Conservation (phyloP, 92 coral and sea anemone species). For the Micromussa lordhowensis region DNA sequence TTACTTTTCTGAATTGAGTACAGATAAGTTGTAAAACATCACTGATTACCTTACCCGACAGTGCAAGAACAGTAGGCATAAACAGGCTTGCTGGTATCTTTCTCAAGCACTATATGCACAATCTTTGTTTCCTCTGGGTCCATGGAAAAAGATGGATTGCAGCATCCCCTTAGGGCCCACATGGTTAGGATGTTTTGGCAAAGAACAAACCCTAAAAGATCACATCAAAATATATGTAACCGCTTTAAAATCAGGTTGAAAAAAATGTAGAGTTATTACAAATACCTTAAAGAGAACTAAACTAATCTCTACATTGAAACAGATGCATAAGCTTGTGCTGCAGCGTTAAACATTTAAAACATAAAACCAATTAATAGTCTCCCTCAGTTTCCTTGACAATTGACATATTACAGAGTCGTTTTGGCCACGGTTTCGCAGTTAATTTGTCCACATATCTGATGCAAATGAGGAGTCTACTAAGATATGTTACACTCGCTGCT, state of each 20-base stretch:
- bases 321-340: too few species aligned
- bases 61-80: constrained; percentile 63
- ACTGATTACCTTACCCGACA: constrained; percentile 49
- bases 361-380: too few species aligned
- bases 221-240: too few species aligned
- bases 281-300: too few species aligned
- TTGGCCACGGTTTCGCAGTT: constrained; percentile 9
- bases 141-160: constrained; percentile 62
- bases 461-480: constrained; percentile 7
- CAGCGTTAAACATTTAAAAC: too few species aligned
- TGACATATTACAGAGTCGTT: constrained; percentile 14
- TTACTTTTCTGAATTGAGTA: constrained; percentile 30
- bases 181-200: constrained; percentile 42
- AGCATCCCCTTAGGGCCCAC: constrained; percentile 57
- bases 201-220: too few species aligned
- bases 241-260: too few species aligned
- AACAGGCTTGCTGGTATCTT: constrained; percentile 57
- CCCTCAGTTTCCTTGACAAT: too few species aligned
- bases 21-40: constrained; percentile 27
- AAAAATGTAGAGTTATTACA: too few species aligned
- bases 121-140: constrained; percentile 59
- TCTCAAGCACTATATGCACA: constrained; percentile 49
- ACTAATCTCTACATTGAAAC: too few species aligned
- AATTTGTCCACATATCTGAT: too few species aligned
- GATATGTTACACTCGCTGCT: constrained; percentile 34